Evolutionary conservation across 2,797 vertebrate genomes (phyloP).

Genomic region (Betta splendens): DNA sequence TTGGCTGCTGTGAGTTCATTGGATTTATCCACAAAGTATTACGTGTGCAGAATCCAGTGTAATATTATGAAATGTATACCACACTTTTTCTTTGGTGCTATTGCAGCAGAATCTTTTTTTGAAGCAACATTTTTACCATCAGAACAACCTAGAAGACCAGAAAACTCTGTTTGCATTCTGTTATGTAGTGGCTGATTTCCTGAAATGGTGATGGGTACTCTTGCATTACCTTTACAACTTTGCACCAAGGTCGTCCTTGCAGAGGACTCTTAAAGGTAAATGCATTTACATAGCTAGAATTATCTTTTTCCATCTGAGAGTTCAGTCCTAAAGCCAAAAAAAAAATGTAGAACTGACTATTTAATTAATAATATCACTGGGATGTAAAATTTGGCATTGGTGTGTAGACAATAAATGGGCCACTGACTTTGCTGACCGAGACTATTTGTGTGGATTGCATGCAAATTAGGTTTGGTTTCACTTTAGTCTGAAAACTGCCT

Average conservation of each 20-base stretch:
- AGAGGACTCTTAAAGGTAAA: constrained; percentile 1
- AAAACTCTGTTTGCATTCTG: constrained; percentile 1
- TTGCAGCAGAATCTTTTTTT: constrained; percentile 4
- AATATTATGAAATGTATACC: background rate
- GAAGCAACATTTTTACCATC: background rate
- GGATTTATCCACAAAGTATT: background rate
- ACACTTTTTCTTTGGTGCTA: background rate
- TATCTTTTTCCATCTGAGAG: constrained; percentile 1
- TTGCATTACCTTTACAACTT: background rate
- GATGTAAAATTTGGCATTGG: constrained; percentile 57
- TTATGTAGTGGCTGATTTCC: constrained; percentile 1
- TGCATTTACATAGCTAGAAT: constrained; percentile 20
- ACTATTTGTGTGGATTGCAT: constrained; percentile 28
- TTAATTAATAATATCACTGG: constrained; percentile 37
- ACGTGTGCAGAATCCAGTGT: background rate
- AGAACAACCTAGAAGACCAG: background rate
- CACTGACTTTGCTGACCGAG: constrained; percentile 44
- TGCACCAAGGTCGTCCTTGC: background rate
- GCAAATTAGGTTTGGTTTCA: constrained; percentile 19
- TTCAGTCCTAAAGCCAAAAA: constrained; percentile 20
- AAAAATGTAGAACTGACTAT: constrained; percentile 32
- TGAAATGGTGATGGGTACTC: background rate
- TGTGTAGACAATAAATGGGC: constrained; percentile 26
- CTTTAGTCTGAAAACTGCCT: constrained; percentile 13
- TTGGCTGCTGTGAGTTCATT: background rate